Evolutionary conservation across 1,140 invertebrate species (phyloP), one percentile per base, ranked within the genome.

Genomic region (Cydia fagiglandana): DNA sequence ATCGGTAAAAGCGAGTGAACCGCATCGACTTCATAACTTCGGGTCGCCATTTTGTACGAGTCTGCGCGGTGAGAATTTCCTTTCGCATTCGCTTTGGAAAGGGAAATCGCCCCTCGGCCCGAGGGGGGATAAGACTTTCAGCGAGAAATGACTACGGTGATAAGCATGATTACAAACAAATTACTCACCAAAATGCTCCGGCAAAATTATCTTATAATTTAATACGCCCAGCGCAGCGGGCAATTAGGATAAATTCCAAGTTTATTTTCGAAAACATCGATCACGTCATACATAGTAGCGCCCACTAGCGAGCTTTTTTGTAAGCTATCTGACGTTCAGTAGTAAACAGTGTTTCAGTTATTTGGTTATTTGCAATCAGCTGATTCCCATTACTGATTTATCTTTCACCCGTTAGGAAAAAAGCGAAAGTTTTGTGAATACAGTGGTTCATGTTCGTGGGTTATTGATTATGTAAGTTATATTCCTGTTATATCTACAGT

Each of bases 1-100:
- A 93, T 93, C 92, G 92, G 89, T 85, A 91, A 89, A 89, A 87
- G 85, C 84, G 85, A 87, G 88, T 86, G 85, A 87, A 89, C 86
- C 88, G 88, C 88, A 86, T 91, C 89, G 87, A 93, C 89, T 92
- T 89, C 88, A 86, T 86, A 89, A 78, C 84, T 85, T 80, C 78
- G 84, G 79, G 84, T 78, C 88, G 92, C 92, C 92, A 93, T 93
- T 93, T 93, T 93, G 91, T 92, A 90, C 91, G 92, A 91, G 89
- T 90, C 90, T 91, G 91, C 90, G 91, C 91, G 88, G 84, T 91
- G 79, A 79, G 85, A 80, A 87, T 90, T 88, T 90, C 30, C 66
- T 70, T 70, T 70, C 66, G 66, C 66, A 70, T 70, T 88, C 85
- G 80, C 80, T 84, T 84, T 88, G 91, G 90, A 91, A 91, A 90